phyloP scores from a whole-genome alignment of 2,113 vertebrate species.

The Nannospalax galili region DNA sequence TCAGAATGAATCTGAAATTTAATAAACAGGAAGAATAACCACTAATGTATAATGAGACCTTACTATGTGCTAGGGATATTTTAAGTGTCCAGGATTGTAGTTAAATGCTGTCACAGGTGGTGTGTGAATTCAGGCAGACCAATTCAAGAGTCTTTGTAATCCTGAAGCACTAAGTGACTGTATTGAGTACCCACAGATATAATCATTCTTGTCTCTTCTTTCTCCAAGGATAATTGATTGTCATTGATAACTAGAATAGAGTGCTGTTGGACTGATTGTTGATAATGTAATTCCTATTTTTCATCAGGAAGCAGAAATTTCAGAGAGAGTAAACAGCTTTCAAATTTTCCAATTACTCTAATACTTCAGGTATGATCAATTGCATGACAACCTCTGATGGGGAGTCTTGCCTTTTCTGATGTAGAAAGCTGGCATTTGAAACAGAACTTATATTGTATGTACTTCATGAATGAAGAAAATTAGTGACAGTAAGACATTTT shows the following conservation, averaged over 20 bases:
- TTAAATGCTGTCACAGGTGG: not conserved
- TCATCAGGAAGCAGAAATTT: not conserved
- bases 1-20: not conserved
- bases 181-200: not conserved
- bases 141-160: not conserved
- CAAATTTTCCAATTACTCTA: not conserved
- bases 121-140: not conserved
- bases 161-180: not conserved
- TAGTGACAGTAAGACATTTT: not conserved
- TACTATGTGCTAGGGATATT: not conserved
- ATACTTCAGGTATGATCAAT: rapidly evolving
- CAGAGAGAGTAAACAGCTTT: not conserved
- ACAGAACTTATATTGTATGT: not conserved
- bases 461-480: not conserved
- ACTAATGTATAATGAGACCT: not conserved
- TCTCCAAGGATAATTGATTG: not conserved
- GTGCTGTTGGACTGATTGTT: not conserved
- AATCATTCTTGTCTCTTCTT: not conserved
- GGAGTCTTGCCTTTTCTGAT: not conserved
- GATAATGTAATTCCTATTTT: not conserved
- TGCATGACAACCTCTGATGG: not conserved
- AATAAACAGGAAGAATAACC: not conserved
- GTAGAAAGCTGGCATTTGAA: not conserved
- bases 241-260: not conserved
- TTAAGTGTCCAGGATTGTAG: not conserved